Evolutionary conservation across 2,888 invertebrate genomes (phyloP), one percentile per base, ranked within the genome.

Genomic region (Tridacna crocea): DNA sequence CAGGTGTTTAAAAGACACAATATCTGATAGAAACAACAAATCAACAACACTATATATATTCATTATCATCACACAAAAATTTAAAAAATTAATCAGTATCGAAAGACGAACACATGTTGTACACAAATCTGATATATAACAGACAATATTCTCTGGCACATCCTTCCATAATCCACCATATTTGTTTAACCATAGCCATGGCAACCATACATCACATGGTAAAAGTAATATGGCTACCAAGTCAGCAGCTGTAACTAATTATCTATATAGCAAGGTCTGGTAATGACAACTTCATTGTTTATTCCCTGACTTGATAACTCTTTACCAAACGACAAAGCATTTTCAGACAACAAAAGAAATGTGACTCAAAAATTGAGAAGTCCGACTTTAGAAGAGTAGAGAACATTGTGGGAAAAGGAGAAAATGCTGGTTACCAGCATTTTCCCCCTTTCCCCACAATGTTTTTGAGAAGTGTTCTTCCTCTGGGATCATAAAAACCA

Each of bases 161-260:
- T 70, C 72, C 65, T 65, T 15, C 75, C 51, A 72, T 46, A 68
- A 76, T 70, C 78, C 78, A 61, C 84, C 83, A 87, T 87, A 87
- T 87, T 85, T 87, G 87, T 87, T 87, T 80, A 73, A 80, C 51
- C n/a, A 80, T 84, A 78, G 74, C 84, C 80, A 83, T 87, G 87
- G 84, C 77, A 81, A 84, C 87, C 63, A 51, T 22, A 72, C 72
- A 79, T 84, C 85, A 82, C 82, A 85, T 82, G 82, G 80, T 78
- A 73, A 70, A 77, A 63, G 72, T 46, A 77, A 74, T 61, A 82
- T 78, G 61, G 76, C 77, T 63, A 51, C 75, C 75, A 65, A 61
- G 65, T 75, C 63, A 51, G 27, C 75, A 65, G 47, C 74, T 74
- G 74, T 70, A 70, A 70, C 70, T 70, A 70, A 70, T 70, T 70